Base-by-base conservation (phyloP, 2,797 vertebrate genomes). In the Saguinus oedipus region DNA sequence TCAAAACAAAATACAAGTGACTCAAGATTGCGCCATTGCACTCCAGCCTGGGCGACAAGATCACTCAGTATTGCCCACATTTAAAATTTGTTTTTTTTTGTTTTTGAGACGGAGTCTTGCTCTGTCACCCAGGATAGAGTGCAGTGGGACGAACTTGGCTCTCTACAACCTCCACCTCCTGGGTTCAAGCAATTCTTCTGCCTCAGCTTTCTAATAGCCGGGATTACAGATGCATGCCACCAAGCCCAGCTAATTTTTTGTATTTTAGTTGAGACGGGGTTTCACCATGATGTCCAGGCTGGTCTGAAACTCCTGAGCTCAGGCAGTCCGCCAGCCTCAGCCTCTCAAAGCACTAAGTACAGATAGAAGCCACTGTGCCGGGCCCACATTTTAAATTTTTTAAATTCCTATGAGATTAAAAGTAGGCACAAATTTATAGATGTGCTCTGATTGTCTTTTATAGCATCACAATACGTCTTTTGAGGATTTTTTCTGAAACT, bases 401-500 rank as follows among this genome's bases (percentile, higher is more conserved):
- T 26, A 92, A 90, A 82, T 33, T 36, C 30, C 82, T 83, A 82
- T 74, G 44, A 39, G 33, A 74, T 74, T 90, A 33, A 84, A 97
- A 94, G 44, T 48, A 82, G 81, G 27, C 48, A 74, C 36, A 57
- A 80, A 59, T 84, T 80, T 30, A 85, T 78, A 82, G 46, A 89
- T 46, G 55, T 64, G 2, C 74, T 59, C 36, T 91, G 79, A 85
- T 42, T 76, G 5, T 27, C n/a, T 88, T 79, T 15, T 1, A 4
- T 12, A 50, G 9, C 30, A 74, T 59, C 46, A 59, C 22, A 68
- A 24, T 12, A 48, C 46, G 36, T 33, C 39, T 26, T 64, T 22
- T 4, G 26, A 26, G 9, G 24, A 5, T 44, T 53, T 89, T 89
- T 93, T 11, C 33, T 46, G 10, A 78, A 94, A 33, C 68, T 55